Evolutionary conservation across 2,797 vertebrate species (phyloP).

Genomic region (Rhinogobio ventralis): DNA sequence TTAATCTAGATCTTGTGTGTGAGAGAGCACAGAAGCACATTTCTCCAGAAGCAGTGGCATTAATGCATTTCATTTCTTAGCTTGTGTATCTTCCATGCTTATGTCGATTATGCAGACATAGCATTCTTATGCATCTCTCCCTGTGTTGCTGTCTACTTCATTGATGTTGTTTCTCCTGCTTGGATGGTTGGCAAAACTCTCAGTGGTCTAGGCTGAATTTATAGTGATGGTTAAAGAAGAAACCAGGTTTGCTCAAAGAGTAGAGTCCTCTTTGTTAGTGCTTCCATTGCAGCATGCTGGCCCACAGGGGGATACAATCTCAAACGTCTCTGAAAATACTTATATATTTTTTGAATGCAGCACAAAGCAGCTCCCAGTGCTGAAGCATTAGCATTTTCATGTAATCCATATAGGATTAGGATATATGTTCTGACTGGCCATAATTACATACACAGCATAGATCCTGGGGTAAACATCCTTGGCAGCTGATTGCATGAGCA

Average conservation of each 20-base stretch:
- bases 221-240: conserved; percentile 18
- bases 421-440: conserved; percentile 11
- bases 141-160: background rate
- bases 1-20: background rate
- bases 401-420: conserved; percentile 21
- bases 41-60: background rate
- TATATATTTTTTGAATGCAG: background rate
- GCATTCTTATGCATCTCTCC: background rate
- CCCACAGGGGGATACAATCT: conserved; percentile 3
- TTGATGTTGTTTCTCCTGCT: conserved; percentile 14
- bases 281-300: background rate
- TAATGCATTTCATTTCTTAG: background rate
- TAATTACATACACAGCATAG: conserved; percentile 1
- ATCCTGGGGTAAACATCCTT: background rate
- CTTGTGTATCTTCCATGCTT: background rate
- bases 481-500: background rate
- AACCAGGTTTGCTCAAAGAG: conserved; percentile 33
- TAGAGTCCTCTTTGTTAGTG: conserved; percentile 32
- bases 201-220: background rate
- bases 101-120: conserved; percentile 6
- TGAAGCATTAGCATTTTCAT: background rate
- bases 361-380: conserved; percentile 11
- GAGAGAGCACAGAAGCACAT: background rate
- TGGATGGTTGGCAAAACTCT: conserved; percentile 8
- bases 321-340: background rate